Base-by-base conservation (phyloP, 2,888 invertebrate species). In the Calameuta idolon region DNA sequence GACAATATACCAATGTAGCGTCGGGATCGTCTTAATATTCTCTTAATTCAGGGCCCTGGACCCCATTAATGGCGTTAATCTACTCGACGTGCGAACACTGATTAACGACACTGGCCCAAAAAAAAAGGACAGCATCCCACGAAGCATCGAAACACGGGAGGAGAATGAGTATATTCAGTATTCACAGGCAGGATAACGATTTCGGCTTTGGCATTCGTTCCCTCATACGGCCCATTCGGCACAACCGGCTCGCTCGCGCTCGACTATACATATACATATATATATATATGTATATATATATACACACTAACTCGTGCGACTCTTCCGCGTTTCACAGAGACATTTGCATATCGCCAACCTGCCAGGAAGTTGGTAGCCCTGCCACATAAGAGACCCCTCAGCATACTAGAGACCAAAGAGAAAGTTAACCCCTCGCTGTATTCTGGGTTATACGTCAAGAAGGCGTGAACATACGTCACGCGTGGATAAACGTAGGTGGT, bases 61-160 rank as follows among this genome's bases (percentile, higher is more conserved):
- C 12, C 31, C 71, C 80, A 82, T 89, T 87, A 87, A 89, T 86
- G 83, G 84, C 83, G 86, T 86, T 88, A 85, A 88, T 88, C 88
- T 86, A 83, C 85, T 83, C 85, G 85, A 80, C 79, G 79, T 77
- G 79, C 79, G 78, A 81, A 81, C 79, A 79, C 80, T 84, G 88
- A 86, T 88, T 85, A 87, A 87, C 86, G 83, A 55, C 55, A 55
- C 55, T 55, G 23, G 55, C 1, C 23, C 23, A 55, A 55, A 23
- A 55, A 55, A 55, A 55, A 55, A 55, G 23, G 5, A 55, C 55
- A 55, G 55, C 55, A 55, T 55, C 55, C 55, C 55, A 55, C 55
- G 55, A 23, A 55, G 23, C 55, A 23, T 23, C 55, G 23, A 23
- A 55, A 55, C 55, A 15, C 55, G 23, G 55, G 9, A 55, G 55